These are phyloP conservation scores for Mus pahari DNA, from an alignment of 2,113 vertebrate genomes.

Conservation along the genomic window DNA sequence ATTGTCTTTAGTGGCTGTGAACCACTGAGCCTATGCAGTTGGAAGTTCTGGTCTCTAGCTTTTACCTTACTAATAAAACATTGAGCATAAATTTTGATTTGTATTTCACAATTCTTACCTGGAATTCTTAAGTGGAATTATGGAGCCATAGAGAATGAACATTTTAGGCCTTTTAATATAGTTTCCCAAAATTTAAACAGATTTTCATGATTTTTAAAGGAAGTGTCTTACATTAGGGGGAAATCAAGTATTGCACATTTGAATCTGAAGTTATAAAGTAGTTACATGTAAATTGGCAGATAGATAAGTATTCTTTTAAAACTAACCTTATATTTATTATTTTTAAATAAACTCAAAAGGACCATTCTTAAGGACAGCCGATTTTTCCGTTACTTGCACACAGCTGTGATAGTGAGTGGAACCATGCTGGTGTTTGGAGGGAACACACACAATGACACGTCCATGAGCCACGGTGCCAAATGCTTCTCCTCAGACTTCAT, in stretches of 20 bases:
- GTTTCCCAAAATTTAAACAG: conserved; percentile 30
- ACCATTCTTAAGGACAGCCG: conserved; percentile 95
- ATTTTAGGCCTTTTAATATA: conserved; percentile 57
- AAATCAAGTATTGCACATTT: conserved; percentile 57
- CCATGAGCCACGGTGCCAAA: conserved; percentile 98
- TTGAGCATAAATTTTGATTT: neutral
- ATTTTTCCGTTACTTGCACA: conserved; percentile 97
- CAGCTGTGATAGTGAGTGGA: conserved; percentile 94
- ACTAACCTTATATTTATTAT: conserved; percentile 75
- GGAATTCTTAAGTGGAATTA: neutral
- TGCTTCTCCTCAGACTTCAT: conserved; percentile 99
- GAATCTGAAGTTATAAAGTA: conserved; percentile 56
- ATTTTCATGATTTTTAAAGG: conserved; percentile 43
- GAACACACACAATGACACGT: conserved; percentile 99
- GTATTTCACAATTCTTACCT: neutral
- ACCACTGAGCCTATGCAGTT: neutral
- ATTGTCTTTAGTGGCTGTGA: neutral
- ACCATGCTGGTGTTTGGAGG: conserved; percentile 98
- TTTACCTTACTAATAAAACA: conserved; percentile 27
- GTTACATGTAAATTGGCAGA: conserved; percentile 55
- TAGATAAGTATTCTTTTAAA: conserved; percentile 5
- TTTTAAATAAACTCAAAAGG: conserved; percentile 86
- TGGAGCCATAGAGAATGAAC: neutral
- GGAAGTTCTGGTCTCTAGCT: conserved; percentile 46
- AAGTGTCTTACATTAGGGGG: neutral